Percentiles rank a stretch among this genome's conserved stretches.
phyloP scores from a whole-genome alignment of 2,888 invertebrate genomes.

The Catocala fraxini region DNA sequence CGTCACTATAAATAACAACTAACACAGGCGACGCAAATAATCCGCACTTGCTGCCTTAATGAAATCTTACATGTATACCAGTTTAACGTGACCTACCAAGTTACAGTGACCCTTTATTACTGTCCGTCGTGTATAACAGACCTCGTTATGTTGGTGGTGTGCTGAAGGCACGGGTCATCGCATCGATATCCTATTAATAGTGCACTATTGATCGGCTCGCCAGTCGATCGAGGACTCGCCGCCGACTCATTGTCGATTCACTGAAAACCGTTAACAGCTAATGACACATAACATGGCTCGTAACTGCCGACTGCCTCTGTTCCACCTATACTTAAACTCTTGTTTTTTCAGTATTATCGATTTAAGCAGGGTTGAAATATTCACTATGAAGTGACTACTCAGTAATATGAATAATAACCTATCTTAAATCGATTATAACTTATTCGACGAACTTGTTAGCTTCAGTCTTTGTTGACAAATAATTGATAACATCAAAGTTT shows the following conservation, averaged over 20 bases:
- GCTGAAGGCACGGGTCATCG: constrained; percentile 47
- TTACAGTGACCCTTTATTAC: background rate
- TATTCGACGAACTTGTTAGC: background rate
- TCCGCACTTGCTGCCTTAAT: constrained; percentile 26
- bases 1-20: too few species aligned
- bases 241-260: constrained; percentile 2
- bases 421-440: background rate
- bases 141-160: constrained; percentile 18
- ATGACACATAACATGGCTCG: constrained; percentile 1
- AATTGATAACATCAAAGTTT: background rate
- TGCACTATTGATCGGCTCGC: constrained; percentile 61
- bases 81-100: constrained; percentile 10
- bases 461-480: background rate
- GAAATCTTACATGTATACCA: constrained; percentile 28
- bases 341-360: background rate
- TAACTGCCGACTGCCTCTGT: background rate
- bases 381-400: background rate
- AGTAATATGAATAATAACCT: too few species aligned
- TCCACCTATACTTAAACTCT: constrained; percentile 1
- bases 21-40: constrained; percentile 21
- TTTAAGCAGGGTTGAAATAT: background rate
- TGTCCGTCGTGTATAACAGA: constrained; percentile 3
- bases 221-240: constrained; percentile 5
- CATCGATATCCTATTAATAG: constrained; percentile 64
- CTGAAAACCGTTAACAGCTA: background rate